A percentile compares a stretch with the other conserved stretches of the same genome.
Evolutionary conservation across 2,888 invertebrate genomes (phyloP).

Genomic region (Fabriciana adippe): DNA sequence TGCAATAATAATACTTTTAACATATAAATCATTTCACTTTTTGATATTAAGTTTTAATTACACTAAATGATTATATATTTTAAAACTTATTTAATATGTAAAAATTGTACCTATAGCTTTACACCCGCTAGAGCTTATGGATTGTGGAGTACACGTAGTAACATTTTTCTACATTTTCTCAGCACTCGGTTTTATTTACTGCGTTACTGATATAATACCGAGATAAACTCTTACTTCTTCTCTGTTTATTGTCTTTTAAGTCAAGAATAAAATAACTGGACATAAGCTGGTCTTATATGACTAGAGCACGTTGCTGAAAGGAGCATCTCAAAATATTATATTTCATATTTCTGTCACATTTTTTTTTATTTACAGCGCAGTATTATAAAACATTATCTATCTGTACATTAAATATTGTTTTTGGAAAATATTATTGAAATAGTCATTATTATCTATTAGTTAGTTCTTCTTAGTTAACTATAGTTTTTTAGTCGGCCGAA

Average conservation of each 20-base stretch:
- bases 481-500: too few relatives aligned
- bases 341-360: too few relatives aligned
- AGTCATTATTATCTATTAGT: too few relatives aligned
- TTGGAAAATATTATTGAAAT: too few relatives aligned
- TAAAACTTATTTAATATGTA: not conserved
- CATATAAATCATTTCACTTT: too few relatives aligned
- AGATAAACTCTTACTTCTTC: conserved; percentile 24
- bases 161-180: conserved; percentile 33
- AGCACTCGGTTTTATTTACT: conserved; percentile 35
- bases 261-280: conserved; percentile 1
- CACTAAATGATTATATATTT: too few relatives aligned
- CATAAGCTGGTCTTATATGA: not conserved
- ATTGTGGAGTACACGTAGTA: conserved; percentile 19
- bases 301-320: conserved; percentile 1
- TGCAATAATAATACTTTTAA: too few relatives aligned
- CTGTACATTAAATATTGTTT: too few relatives aligned
- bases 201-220: conserved; percentile 30
- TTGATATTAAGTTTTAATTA: too few relatives aligned
- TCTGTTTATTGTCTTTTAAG: conserved; percentile 24
- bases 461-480: too few relatives aligned
- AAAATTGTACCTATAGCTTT: not conserved
- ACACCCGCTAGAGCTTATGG: conserved; percentile 11
- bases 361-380: too few relatives aligned
- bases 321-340: not conserved
- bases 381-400: too few relatives aligned